Evolutionary conservation across 2,888 invertebrate genomes (phyloP), one percentile per base, ranked within the genome.

Genomic region (Rhyacophila evoluta): DNA sequence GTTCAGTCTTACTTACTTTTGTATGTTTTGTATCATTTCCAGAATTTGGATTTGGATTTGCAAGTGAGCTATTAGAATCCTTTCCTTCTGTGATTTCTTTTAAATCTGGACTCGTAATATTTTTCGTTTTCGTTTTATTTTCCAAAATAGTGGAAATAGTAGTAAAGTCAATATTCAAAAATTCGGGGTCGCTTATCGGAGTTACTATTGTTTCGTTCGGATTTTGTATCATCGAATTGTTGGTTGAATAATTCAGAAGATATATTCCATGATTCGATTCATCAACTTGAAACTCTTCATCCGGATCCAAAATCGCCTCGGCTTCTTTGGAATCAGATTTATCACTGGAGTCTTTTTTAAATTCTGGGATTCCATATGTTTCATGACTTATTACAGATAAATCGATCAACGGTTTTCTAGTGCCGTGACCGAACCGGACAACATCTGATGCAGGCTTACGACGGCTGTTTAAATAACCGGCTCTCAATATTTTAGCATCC

Each of bases 231-330:
- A 19, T 12, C 29, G 74, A 67, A 36, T 88, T 89, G 15, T 88
- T 86, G 67, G 89, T 89, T 3, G 89, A 89, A 85, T 89, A 90
- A 83, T 90, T 90, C 3, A 90, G 86, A 82, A 90, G 84, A 85
- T 89, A 90, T 12, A 90, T 82, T 38, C 90, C 90, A 83, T 90
- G 90, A 83, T 89, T 90, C 0, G 90, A 89, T 84, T 90, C 90
- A 81, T 90, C 90, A 1, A 90, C 90, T 86, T 90, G 90, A 77
- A 90, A 89, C 79, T 88, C 89, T 86, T 90, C 90, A 83, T 90
- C 90, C 0, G 89, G 89, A 81, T 90, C 90, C 83, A 89, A 84
- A 78, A 89, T 87, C 27, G 87, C 84, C 84, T 89, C 90, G 28
- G 87, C 84, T 84, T 88, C 89, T 81, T 87, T 84, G 80, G 88